Evolutionary conservation across 1,140 invertebrate genomes (phyloP), one percentile per base, ranked within the genome.

Genomic region (Saccostrea glomerata): DNA sequence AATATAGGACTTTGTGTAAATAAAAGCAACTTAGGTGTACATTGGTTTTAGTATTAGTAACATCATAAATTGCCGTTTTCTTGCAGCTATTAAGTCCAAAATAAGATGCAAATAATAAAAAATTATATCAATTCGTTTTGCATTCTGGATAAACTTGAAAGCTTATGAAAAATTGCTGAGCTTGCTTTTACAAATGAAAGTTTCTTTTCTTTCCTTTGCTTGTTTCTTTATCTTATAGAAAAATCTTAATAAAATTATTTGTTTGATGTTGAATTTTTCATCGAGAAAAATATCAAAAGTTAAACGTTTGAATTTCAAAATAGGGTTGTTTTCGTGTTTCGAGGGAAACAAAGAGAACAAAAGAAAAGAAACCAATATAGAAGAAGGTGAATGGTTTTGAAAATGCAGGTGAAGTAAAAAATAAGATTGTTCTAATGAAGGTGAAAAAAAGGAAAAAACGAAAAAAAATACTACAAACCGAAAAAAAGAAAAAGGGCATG

Each of bases 401-500:
- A 73, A 77, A 77, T 77, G 70, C 25, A 77, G 70, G 25, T 77
- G 70, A 77, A 25, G 70, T 77, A 36, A 36, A 77, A 73, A 73
- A 73, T 25, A 73, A 60, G 20, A 60, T 17, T 20, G 6, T 20
- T 63, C 70, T 77, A 77, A 77, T 77, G 70, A 77, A 30, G 70
- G 70, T 77, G 70, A 36, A 77, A 36, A 77, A 30, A 77, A 13
- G 30, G 11, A 13, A 30, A 73, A 73, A 73, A 60, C 58, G 12
- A 23, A 30, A 60, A 77, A 77, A 77, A 77, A 36, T 36, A 40
- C 70, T 77, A 77, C 70, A 77, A 77, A 77, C 70, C 70, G 25
- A 73, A 73, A 70, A 83, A 83, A 54, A 84, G 17, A 84, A 55
- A 23, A 84, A 84, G 82, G 54, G 54, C 85, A 90, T 90, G 89